These are phyloP conservation scores for Parnassius glacialis DNA, from an alignment of 2,888 invertebrate genomes.

Conservation along the genomic window DNA sequence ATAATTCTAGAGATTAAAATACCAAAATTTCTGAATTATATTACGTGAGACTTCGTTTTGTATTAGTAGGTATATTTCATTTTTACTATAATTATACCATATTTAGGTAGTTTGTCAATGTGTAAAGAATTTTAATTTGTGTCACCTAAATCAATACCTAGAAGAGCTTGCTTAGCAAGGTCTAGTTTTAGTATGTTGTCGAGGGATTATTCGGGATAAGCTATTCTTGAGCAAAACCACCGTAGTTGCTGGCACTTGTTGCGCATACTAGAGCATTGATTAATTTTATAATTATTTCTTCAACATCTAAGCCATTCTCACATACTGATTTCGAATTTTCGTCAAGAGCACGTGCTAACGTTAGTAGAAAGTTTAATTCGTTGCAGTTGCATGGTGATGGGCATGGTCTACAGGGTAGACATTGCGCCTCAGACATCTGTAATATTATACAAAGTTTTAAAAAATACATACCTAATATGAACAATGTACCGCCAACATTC, in stretches of 20 bases:
- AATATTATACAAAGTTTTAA: not conserved
- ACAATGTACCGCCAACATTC: no score
- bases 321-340: slow-evolving; percentile 25
- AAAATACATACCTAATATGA: not conserved
- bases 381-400: slow-evolving; percentile 29
- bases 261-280: slow-evolving; percentile 59
- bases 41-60: no score
- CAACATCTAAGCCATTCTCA: slow-evolving; percentile 37
- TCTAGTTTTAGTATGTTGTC: slow-evolving; percentile 32
- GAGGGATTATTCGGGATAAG: slow-evolving; percentile 29
- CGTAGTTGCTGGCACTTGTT: slow-evolving; percentile 40
- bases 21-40: no score
- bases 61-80: no score
- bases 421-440: slow-evolving; percentile 46
- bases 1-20: no score
- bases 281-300: slow-evolving; percentile 58
- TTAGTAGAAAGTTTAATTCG: slow-evolving; percentile 35
- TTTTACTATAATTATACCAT: no score
- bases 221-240: slow-evolving; percentile 23
- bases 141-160: slow-evolving; percentile 30
- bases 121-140: no score
- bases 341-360: slow-evolving; percentile 35
- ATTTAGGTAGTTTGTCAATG: no score
- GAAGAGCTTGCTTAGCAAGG: slow-evolving; percentile 28
- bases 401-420: slow-evolving; percentile 29